Evolutionary conservation across 2,113 vertebrate genomes (phyloP).

Genomic region (Tachuris rubrigastra): DNA sequence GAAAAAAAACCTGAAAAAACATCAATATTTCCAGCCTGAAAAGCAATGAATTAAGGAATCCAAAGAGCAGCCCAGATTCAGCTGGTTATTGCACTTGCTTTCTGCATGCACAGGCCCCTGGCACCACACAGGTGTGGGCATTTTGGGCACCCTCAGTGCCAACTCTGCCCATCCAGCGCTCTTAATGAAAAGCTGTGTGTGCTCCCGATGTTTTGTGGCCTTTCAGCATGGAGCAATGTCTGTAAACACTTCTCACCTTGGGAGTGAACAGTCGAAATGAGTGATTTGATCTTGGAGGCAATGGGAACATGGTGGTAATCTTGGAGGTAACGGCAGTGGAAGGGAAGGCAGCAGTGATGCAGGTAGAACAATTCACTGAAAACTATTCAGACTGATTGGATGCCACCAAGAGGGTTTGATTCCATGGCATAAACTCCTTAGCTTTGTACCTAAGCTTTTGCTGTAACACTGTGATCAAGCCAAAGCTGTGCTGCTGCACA

Average conservation of each 20-base stretch:
- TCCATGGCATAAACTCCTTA: background rate
- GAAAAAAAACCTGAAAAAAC: background rate
- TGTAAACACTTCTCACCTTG: background rate
- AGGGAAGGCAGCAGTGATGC: background rate
- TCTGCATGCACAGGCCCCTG: background rate
- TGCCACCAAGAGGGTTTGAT: background rate
- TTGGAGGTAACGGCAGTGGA: background rate
- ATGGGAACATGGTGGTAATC: background rate
- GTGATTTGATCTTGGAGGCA: background rate
- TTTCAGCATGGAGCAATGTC: background rate
- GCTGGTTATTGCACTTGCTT: background rate
- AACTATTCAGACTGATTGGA: background rate
- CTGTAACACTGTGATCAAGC: background rate
- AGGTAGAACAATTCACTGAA: background rate
- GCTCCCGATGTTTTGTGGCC: background rate
- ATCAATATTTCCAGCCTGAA: background rate
- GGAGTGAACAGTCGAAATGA: background rate
- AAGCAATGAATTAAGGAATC: background rate
- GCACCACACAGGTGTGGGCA: background rate
- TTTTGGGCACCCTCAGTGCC: background rate
- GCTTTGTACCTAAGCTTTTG: background rate
- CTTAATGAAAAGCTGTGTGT: fast-evolving
- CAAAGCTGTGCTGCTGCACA: background rate
- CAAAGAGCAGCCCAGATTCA: background rate
- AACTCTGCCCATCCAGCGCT: background rate